A percentile compares a stretch with the other conserved stretches of the same genome.
Evolutionary conservation across 2,797 vertebrate genomes (phyloP).

Genomic region (Loris lydekkerianus): DNA sequence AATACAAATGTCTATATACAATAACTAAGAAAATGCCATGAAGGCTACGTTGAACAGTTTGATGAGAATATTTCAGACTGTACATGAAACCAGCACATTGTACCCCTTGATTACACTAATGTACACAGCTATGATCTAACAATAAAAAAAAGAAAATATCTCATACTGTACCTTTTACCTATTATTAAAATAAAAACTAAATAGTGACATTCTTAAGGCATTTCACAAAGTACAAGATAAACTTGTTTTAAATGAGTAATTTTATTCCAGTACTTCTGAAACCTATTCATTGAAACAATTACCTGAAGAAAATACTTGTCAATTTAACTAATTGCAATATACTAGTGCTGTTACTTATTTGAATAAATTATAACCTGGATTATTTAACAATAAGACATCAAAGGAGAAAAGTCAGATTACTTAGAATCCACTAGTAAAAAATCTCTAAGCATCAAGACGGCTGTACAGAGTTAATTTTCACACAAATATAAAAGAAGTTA

Average conservation of each 20-base stretch:
- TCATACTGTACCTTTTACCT: conserved; percentile 77
- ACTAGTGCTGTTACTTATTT: conserved; percentile 72
- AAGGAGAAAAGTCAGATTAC: conserved; percentile 59
- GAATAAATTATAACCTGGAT: conserved; percentile 66
- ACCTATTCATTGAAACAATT: conserved; percentile 70
- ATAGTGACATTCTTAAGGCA: conserved; percentile 73
- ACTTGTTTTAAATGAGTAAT: conserved; percentile 82
- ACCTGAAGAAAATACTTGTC: conserved; percentile 58
- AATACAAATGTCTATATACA: too few relatives aligned
- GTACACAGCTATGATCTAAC: too few relatives aligned
- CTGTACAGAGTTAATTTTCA: conserved; percentile 54
- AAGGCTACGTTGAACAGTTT: too few relatives aligned
- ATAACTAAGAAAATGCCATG: too few relatives aligned
- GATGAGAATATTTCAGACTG: too few relatives aligned
- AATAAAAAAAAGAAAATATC: background rate
- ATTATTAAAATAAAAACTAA: conserved; percentile 79
- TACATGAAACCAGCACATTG: too few relatives aligned
- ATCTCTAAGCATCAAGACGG: conserved; percentile 32
- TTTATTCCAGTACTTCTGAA: conserved; percentile 85
- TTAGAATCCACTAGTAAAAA: conserved; percentile 62
- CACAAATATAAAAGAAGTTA: conserved; percentile 67
- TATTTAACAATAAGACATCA: conserved; percentile 77
- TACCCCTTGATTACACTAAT: too few relatives aligned
- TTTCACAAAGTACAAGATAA: conserved; percentile 71
- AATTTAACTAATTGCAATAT: conserved; percentile 72